Evolutionary conservation across 2,113 vertebrate species (phyloP).

Genomic region (Ammodytes marinus): DNA sequence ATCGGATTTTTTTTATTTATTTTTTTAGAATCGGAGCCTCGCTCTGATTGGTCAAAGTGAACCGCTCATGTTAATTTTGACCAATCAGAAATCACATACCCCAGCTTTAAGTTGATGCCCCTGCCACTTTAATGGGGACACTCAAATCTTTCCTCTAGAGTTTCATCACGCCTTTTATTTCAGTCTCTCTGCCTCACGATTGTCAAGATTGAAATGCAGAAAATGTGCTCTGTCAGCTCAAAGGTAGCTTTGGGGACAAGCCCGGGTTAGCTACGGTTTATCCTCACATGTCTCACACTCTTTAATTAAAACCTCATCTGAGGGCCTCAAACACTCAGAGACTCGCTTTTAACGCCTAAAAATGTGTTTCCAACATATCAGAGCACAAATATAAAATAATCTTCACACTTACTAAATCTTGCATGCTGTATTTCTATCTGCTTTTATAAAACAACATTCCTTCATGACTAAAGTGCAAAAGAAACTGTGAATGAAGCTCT

Average conservation of each 20-base stretch:
- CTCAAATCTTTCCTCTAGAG: constrained; percentile 51
- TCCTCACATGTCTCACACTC: constrained; percentile 4
- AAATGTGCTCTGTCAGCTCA: constrained; percentile 58
- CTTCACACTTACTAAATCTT: not conserved
- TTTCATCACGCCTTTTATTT: constrained; percentile 65
- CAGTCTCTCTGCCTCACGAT: constrained; percentile 17
- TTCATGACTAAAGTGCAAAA: not conserved
- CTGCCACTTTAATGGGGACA: constrained; percentile 47
- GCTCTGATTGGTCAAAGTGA: too few relatives aligned
- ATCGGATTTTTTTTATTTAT: too few relatives aligned
- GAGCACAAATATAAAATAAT: not conserved
- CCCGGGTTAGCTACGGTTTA: constrained; percentile 20
- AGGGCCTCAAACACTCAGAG: not conserved
- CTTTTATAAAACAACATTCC: not conserved
- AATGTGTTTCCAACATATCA: not conserved
- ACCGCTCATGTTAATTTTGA: too few relatives aligned
- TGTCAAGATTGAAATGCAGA: constrained; percentile 44
- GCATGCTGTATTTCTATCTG: not conserved
- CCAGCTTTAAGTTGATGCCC: constrained; percentile 36
- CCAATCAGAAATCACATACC: too few relatives aligned
- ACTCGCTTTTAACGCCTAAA: not conserved
- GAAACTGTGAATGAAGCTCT: constrained; percentile 61
- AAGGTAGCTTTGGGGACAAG: constrained; percentile 32
- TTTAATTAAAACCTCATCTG: constrained; percentile 33
- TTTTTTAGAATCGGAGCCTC: too few relatives aligned